Conservation (phyloP, 2,113 vertebrate species). For the cat (Felis catus) region DNA sequence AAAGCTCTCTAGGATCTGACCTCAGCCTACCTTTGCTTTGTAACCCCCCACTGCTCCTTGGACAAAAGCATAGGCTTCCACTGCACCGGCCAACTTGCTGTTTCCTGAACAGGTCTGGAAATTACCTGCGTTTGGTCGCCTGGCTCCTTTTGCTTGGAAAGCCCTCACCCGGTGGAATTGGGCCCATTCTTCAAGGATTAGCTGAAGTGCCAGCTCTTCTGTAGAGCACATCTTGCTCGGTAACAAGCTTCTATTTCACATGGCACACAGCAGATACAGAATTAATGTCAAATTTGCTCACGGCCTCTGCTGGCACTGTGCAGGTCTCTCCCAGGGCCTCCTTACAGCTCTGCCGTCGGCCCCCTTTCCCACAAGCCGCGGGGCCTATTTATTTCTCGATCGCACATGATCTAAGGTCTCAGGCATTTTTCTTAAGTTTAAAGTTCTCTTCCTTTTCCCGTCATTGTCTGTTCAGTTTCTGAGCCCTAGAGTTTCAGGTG, state of each 20-base stretch:
- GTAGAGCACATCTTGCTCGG: constrained; percentile 10
- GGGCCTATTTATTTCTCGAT: neutral
- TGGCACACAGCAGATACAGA: neutral
- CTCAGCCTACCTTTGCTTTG: constrained; percentile 12
- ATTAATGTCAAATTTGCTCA: neutral
- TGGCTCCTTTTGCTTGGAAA: constrained; percentile 30
- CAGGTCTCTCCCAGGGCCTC: constrained; percentile 49
- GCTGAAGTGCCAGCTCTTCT: constrained; percentile 53
- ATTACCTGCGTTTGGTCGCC: constrained; percentile 57
- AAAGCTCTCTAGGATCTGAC: neutral
- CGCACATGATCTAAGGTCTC: constrained; percentile 62
- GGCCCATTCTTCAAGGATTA: constrained; percentile 58
- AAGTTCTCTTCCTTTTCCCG: constrained; percentile 13
- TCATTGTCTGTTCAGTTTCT: neutral
- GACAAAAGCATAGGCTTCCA: neutral
- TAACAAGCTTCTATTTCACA: neutral
- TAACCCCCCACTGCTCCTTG: neutral
- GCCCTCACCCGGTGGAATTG: constrained; percentile 28
- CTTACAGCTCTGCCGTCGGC: constrained; percentile 8
- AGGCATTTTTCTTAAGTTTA: constrained; percentile 48
- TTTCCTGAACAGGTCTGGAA: constrained; percentile 63
- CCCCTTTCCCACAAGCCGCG: neutral
- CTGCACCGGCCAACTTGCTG: neutral
- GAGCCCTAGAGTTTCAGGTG: neutral
- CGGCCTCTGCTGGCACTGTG: neutral